Conservation (phyloP, 2,113 vertebrate species). For the Prochilodus magdalenae region DNA sequence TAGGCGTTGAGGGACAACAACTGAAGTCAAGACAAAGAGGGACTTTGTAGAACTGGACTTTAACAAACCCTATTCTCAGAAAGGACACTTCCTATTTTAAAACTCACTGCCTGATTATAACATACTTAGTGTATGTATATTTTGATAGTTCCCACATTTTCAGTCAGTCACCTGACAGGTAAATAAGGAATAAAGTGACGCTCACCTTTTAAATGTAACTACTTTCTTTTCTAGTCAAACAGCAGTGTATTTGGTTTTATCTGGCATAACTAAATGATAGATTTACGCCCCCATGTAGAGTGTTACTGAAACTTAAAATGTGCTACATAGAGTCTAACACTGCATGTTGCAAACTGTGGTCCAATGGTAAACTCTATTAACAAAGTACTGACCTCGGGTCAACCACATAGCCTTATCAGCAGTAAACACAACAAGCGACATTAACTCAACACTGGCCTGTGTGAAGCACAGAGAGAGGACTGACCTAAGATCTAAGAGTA, state of each 20-base stretch:
- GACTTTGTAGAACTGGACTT: background rate
- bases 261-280: background rate
- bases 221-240: conserved; percentile 1
- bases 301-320: conserved; percentile 11
- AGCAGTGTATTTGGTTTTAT: conserved; percentile 7
- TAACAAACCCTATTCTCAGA: background rate
- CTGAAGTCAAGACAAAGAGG: background rate
- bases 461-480: background rate
- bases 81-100: conserved; percentile 39
- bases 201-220: conserved; percentile 5
- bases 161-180: background rate
- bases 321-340: background rate
- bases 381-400: background rate
- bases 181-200: background rate
- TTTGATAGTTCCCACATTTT: background rate
- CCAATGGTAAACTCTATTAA: background rate
- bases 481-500: conserved; percentile 1
- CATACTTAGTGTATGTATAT: conserved; percentile 1
- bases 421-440: conserved; percentile 10
- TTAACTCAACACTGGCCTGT: background rate
- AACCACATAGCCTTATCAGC: background rate
- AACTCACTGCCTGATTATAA: conserved; percentile 4
- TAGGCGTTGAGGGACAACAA: background rate
- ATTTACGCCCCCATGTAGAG: background rate
- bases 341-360: conserved; percentile 26